Conservation (phyloP, 2,113 vertebrate genomes). For the Chionomys nivalis region DNA sequence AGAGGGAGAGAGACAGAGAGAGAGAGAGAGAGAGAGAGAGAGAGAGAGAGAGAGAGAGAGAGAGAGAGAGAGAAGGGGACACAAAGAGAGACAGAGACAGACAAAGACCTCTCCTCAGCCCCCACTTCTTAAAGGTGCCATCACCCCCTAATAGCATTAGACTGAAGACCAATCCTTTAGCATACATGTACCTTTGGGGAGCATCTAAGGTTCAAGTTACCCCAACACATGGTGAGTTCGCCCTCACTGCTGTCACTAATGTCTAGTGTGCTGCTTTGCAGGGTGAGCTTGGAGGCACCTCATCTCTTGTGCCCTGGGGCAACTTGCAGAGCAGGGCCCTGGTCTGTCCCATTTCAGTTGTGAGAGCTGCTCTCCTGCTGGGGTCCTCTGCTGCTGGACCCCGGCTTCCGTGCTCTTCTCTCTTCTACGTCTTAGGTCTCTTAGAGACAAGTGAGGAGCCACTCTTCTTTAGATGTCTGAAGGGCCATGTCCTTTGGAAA, state of each 20-base stretch:
- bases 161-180: not conserved
- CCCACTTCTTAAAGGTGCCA: not conserved
- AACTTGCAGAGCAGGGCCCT: no score
- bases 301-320: not conserved
- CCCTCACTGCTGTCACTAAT: not conserved
- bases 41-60: no score
- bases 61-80: rapidly evolving
- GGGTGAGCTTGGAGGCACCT: not conserved
- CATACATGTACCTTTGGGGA: not conserved
- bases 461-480: not conserved
- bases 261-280: not conserved
- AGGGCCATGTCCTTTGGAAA: not conserved
- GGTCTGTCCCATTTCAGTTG: not conserved
- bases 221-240: not conserved
- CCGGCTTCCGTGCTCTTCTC: not conserved
- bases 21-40: no score
- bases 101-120: not conserved
- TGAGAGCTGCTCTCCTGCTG: not conserved
- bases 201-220: not conserved
- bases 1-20: not conserved
- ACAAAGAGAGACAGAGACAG: not conserved
- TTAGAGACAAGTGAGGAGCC: not conserved
- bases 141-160: not conserved
- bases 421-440: not conserved
- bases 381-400: not conserved